Base-by-base conservation (phyloP, 1,140 invertebrate genomes). In the Thaumetopoea pityocampa region DNA sequence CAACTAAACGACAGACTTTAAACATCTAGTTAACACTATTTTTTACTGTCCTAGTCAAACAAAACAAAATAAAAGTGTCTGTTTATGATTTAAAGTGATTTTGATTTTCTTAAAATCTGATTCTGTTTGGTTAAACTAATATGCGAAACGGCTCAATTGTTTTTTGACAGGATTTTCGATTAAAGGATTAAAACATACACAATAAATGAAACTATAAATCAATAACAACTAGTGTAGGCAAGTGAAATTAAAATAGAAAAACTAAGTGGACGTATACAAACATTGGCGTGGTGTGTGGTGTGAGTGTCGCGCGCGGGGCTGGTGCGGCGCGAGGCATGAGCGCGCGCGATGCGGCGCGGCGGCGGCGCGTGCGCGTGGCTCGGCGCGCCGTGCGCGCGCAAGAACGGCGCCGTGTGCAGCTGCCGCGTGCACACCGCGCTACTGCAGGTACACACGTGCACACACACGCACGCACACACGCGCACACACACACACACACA, bases 321-420 rank as follows among this genome's bases (percentile, higher is more conserved):
- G 59, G 18, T 20, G 34, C 26, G 15, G n/a, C 27, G 30, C 43
- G 52, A 62, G 65, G 59, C 65, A 74, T 74, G 70, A 33, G 50
- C 61, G 66, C 60, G 51, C 51, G 67, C 57, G 59, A 81, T 79
- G 74, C 61, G 52, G 60, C 68, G 68, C 62, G 73, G 63, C 45
- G 57, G 50, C 55, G 67, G 73, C 73, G 74, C 78, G 61, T 82
- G 78, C 78, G 67, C 78, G 59, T 65, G 67, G 59, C 67, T 82
- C 43, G 78, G 74, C 55, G 66, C 72, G 61, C 68, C 74, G 58
- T 82, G 78, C 72, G 53, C 71, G 62, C 67, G 72, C 67, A 79
- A 67, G 43, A 82, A 82, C 49, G 78, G 78, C 23, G 72, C 74
- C 37, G 66, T 82, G 7, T 82, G 78, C 59, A 48, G 70, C 33